These are phyloP conservation scores for Rhaphigaster nebulosa DNA, from an alignment of 2,888 invertebrate species.

Conservation along the genomic window DNA sequence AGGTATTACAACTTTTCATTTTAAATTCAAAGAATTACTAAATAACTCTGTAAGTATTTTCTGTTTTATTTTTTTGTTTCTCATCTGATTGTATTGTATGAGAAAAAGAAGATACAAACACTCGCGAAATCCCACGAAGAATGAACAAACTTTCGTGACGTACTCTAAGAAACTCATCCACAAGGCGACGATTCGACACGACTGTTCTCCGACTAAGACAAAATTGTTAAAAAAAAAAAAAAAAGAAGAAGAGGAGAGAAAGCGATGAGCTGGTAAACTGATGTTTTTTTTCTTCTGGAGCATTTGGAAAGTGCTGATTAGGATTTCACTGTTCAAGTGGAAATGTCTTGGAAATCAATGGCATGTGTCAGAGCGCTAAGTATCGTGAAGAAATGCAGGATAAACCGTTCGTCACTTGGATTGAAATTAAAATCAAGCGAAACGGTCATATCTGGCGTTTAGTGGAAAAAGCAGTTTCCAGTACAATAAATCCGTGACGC, in stretches of 20 bases:
- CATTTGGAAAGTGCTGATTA: constrained; percentile 16
- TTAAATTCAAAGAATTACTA: no score
- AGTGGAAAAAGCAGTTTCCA: background rate
- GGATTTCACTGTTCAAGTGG: background rate
- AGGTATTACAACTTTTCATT: no score
- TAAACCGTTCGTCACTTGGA: background rate
- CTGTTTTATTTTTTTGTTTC: no score
- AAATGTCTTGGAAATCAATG: constrained; percentile 13
- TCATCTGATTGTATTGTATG: background rate
- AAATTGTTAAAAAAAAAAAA: constrained; percentile 7
- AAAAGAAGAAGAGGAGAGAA: background rate
- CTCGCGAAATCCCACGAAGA: background rate
- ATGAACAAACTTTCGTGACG: background rate
- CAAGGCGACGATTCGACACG: background rate
- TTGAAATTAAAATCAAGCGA: background rate
- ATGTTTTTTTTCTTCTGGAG: background rate
- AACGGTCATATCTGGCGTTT: background rate
- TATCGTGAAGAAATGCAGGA: background rate
- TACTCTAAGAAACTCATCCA: constrained; percentile 11
- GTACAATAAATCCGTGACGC: background rate
- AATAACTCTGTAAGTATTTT: background rate
- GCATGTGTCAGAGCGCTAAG: constrained; percentile 9
- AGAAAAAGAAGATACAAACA: background rate
- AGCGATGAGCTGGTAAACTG: constrained; percentile 29
- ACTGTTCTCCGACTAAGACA: background rate